Evolutionary conservation across 2,888 invertebrate genomes (phyloP).

Genomic region (Spisula subtruncata): DNA sequence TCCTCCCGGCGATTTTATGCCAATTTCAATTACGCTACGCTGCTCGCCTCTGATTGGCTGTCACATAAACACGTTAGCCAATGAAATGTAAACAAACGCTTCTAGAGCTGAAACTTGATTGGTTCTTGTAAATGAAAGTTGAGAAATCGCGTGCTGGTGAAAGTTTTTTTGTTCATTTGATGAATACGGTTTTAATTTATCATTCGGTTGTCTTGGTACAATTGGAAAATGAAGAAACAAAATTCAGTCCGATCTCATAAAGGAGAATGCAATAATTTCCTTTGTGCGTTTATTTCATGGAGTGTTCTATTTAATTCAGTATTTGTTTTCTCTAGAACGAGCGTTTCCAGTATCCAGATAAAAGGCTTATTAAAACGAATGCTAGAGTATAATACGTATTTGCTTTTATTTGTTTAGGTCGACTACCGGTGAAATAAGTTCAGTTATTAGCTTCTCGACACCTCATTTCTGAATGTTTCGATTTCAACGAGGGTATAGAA

Average conservation of each 20-base stretch:
- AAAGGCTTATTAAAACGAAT: no score
- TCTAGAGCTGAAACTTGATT: background rate
- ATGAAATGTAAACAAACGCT: conserved; percentile 20
- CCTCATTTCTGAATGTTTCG: no score
- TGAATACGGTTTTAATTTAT: background rate
- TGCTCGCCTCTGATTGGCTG: conserved; percentile 50
- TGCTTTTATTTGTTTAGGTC: no score
- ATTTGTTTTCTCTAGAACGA: no score
- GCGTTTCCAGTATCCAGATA: no score
- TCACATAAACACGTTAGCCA: conserved; percentile 35
- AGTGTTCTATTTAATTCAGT: no score
- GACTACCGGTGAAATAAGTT: no score
- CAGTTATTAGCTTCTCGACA: no score
- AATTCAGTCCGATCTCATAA: background rate
- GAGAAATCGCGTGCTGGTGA: background rate
- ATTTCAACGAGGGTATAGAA: no score
- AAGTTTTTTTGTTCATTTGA: background rate
- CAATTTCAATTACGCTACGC: conserved; percentile 60
- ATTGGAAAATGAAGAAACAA: background rate
- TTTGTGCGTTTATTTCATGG: no score
- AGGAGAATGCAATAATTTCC: no score
- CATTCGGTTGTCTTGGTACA: background rate
- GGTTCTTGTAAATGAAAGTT: background rate
- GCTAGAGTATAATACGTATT: no score
- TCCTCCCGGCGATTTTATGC: conserved; percentile 63